phyloP scores from a whole-genome alignment of 2,888 invertebrate genomes.

The Nephrotoma guestfalica region DNA sequence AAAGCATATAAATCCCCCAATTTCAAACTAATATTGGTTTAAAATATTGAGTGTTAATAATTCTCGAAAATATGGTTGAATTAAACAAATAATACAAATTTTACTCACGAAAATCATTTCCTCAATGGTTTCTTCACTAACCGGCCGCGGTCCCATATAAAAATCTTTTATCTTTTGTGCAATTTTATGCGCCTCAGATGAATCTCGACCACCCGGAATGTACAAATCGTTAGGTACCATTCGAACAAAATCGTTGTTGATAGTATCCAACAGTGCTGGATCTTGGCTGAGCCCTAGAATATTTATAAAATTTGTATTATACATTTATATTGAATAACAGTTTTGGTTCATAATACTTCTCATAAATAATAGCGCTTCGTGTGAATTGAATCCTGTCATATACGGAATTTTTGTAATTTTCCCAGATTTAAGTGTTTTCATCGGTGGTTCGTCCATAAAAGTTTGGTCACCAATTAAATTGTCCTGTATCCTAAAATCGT shows the following conservation, averaged over 20 bases:
- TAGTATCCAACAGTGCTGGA: slow-evolving; percentile 38
- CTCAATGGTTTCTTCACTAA: slow-evolving; percentile 38
- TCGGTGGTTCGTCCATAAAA: slow-evolving; percentile 40
- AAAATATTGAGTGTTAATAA: no score
- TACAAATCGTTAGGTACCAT: slow-evolving; percentile 40
- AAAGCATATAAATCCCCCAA: no score
- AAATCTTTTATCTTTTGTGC: slow-evolving; percentile 37
- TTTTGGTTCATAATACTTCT: slow-evolving; percentile 32
- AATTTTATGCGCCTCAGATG: slow-evolving; percentile 28
- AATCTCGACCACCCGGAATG: slow-evolving; percentile 19
- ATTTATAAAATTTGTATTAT: background rate
- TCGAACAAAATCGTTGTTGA: slow-evolving; percentile 42
- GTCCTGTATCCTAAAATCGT: slow-evolving; percentile 19
- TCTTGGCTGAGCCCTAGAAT: slow-evolving; percentile 40
- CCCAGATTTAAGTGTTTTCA: slow-evolving; percentile 28
- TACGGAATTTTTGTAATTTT: slow-evolving; percentile 42
- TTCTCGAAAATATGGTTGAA: background rate
- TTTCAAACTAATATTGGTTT: no score
- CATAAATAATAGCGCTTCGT: slow-evolving; percentile 49
- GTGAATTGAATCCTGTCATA: slow-evolving; percentile 47
- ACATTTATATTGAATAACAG: slow-evolving; percentile 10
- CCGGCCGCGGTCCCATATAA: slow-evolving; percentile 41
- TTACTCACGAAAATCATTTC: slow-evolving; percentile 39
- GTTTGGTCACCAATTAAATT: slow-evolving; percentile 27
- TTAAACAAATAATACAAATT: background rate